Evolutionary conservation across 2,113 vertebrate species (phyloP), one percentile per base, ranked within the genome.

Genomic region (Vulpes vulpes): DNA sequence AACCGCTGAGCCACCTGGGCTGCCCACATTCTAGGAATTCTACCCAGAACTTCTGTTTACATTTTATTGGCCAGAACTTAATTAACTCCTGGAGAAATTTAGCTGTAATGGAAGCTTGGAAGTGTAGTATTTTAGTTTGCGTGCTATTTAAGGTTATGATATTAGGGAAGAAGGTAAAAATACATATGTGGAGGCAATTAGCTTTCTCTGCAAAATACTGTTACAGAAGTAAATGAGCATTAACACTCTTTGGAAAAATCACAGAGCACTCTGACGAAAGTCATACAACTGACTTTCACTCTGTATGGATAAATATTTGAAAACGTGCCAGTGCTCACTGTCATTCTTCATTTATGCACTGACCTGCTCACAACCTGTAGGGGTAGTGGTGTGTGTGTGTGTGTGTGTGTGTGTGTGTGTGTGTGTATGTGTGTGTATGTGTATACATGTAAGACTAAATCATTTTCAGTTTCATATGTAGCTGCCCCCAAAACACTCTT

Each of bases 401-500:
- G 27, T 76, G 25, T 59, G 11, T 53, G 35, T 69, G 51, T 49
- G n/a, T 67, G 27, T 76, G 25, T 59, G 11, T 53, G 35, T 69
- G 51, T 49, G 2, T 59, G 11, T 53, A 30, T 69, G 51, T 49
- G 2, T 51, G 5, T 30, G 19, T 27, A 27, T 55, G 19, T 73
- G 38, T 30, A 4, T 32, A 64, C 49, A 11, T 69, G 19, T 12
- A 93, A 88, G 32, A 86, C 38, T 90, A 82, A 94, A 78, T 82
- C 96, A 96, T 95, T 89, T 85, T 93, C 38, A 89, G 53, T 94
- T 80, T 82, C 87, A 53, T 55, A 57, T 51, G 30, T 43, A 57
- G n/a, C 17, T 88, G 16, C 87, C 96, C 51, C 27, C 69, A 76
- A 93, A 94, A 69, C 71, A 86, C 51, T 96, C 3, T 65, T 82